These are phyloP conservation scores for Aromia moschata DNA, from an alignment of 2,888 invertebrate genomes.

Conservation along the genomic window DNA sequence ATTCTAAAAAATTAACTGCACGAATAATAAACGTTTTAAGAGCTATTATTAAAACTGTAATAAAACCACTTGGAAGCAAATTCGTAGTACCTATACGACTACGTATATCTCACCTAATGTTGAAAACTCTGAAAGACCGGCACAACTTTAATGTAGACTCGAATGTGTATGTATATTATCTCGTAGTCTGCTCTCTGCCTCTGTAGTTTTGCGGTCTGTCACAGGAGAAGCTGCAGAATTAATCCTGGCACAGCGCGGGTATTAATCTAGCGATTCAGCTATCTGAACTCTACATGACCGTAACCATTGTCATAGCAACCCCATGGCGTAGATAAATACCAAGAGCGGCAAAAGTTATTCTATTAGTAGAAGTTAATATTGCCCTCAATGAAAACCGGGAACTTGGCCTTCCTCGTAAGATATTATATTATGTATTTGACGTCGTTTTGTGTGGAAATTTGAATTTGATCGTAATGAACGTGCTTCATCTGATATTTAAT, in stretches of 20 bases:
- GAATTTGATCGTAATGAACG: too few species aligned
- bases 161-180: constrained; percentile 7
- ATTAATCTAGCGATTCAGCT: constrained; percentile 28
- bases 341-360: constrained; percentile 3
- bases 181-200: constrained; percentile 2
- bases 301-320: constrained; percentile 24
- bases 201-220: constrained; percentile 27
- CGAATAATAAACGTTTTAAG: too few species aligned
- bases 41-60: too few species aligned
- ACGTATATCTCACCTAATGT: not conserved
- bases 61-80: too few species aligned
- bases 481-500: too few species aligned
- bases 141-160: constrained; percentile 2
- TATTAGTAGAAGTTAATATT: constrained; percentile 9
- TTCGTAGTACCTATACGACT: not conserved
- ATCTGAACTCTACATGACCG: constrained; percentile 22
- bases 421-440: too few species aligned
- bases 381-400: too few species aligned
- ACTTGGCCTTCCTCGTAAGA: too few species aligned
- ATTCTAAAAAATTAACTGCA: too few species aligned
- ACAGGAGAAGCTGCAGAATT: constrained; percentile 24
- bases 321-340: constrained; percentile 4
- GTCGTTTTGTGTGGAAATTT: too few species aligned
- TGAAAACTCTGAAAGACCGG: constrained; percentile 1
- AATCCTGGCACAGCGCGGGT: constrained; percentile 23